phyloP scores from a whole-genome alignment of 2,888 invertebrate species.

The Platycheirus rosarum region DNA sequence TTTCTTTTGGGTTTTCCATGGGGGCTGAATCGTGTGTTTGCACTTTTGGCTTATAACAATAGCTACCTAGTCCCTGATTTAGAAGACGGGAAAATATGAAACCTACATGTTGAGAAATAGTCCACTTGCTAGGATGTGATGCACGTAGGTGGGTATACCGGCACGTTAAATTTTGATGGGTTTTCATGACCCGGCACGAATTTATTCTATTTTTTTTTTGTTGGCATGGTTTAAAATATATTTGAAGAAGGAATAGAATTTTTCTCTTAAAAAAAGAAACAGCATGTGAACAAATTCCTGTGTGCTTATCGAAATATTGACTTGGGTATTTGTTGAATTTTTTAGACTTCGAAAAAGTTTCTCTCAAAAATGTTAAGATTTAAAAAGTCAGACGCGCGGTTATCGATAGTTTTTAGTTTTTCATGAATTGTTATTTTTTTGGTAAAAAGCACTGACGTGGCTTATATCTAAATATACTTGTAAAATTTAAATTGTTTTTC shows the following conservation, averaged over 20 bases:
- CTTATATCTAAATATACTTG: too few species aligned
- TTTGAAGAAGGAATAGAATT: background rate
- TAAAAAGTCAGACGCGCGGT: too few species aligned
- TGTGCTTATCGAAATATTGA: too few species aligned
- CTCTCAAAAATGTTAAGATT: too few species aligned
- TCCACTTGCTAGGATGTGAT: background rate
- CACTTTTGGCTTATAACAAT: slow-evolving; percentile 36
- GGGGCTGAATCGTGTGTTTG: slow-evolving; percentile 42
- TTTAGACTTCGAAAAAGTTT: too few species aligned
- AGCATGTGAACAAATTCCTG: too few species aligned
- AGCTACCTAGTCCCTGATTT: slow-evolving; percentile 39
- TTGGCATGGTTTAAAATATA: slow-evolving; percentile 1
- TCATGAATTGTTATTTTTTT: too few species aligned
- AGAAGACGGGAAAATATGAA: slow-evolving; percentile 3
- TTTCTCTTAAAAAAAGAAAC: too few species aligned
- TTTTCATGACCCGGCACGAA: slow-evolving; percentile 27
- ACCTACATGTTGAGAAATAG: slow-evolving; percentile 26
- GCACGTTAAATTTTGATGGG: slow-evolving; percentile 11
- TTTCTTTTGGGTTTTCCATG: background rate
- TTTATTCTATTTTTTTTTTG: slow-evolving; percentile 1
- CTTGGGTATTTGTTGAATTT: too few species aligned
- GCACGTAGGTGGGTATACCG: background rate
- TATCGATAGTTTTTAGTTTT: too few species aligned
- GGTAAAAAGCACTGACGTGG: too few species aligned
- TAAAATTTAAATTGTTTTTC: too few species aligned